phyloP scores from a whole-genome alignment of 2,113 vertebrate genomes.

The Phocoena phocoena region DNA sequence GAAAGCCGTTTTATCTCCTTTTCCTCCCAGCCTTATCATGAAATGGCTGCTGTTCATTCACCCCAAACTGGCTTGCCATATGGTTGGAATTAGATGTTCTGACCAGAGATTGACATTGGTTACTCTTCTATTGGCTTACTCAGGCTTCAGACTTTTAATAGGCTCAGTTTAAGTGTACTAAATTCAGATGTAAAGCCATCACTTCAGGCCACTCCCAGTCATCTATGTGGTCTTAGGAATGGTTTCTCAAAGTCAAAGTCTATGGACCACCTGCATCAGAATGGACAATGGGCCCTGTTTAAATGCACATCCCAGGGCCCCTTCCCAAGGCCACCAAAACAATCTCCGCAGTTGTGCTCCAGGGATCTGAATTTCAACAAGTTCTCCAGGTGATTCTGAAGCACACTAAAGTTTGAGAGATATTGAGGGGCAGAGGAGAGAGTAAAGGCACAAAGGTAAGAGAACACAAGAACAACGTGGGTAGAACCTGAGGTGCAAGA shows the following conservation, averaged over 20 bases:
- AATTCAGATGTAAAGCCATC: background rate
- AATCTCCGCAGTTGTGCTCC: background rate
- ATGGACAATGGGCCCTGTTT: background rate
- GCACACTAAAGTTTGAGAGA: background rate
- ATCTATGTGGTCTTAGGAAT: background rate
- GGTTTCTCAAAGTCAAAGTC: background rate
- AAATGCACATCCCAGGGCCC: background rate
- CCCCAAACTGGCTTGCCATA: background rate
- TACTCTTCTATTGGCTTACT: background rate
- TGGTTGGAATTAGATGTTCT: background rate
- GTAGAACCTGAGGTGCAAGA: background rate
- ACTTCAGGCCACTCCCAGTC: background rate
- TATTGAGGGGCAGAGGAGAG: background rate
- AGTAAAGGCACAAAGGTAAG: background rate
- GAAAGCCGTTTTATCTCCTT: background rate
- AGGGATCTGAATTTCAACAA: constrained; percentile 7
- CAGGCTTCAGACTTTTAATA: constrained; percentile 22
- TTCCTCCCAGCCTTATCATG: background rate
- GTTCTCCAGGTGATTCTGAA: background rate
- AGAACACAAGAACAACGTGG: background rate
- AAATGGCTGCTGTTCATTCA: background rate
- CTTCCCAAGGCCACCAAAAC: background rate
- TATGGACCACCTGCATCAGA: background rate
- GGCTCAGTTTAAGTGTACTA: background rate
- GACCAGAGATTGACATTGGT: background rate